phyloP scores from a whole-genome alignment of 2,888 invertebrate genomes.

The Eupithecia subfuscata region DNA sequence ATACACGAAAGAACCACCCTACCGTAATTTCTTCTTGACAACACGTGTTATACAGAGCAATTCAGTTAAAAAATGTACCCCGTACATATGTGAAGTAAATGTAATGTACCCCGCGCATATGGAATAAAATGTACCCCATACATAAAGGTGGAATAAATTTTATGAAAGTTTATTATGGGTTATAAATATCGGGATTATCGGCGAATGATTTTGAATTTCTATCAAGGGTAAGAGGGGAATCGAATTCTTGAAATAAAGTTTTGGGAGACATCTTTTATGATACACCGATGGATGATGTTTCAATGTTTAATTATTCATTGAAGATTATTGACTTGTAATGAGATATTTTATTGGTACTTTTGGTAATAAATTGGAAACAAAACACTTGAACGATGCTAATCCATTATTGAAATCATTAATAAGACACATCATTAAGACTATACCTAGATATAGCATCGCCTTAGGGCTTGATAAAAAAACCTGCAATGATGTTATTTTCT shows the following conservation, averaged over 20 bases:
- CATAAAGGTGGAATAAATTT: constrained; percentile 36
- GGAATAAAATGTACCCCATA: constrained; percentile 23
- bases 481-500: too few relatives aligned
- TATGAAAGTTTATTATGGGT: constrained; percentile 41
- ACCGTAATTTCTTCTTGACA: constrained; percentile 69
- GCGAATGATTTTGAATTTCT: constrained; percentile 16
- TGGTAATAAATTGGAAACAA: too few relatives aligned
- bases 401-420: too few relatives aligned
- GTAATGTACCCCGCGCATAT: constrained; percentile 47
- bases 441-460: too few relatives aligned
- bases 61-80: constrained; percentile 66
- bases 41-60: constrained; percentile 75
- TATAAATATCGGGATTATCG: constrained; percentile 46
- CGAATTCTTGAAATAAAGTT: not conserved
- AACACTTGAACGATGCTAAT: too few relatives aligned
- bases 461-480: too few relatives aligned
- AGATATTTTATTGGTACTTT: not conserved
- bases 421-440: too few relatives aligned
- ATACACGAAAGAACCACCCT: constrained; percentile 55
- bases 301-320: not conserved
- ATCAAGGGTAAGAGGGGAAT: not conserved
- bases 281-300: not conserved
- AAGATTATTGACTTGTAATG: not conserved
- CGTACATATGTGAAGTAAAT: constrained; percentile 36
- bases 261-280: not conserved